Percentiles rank a stretch among this genome's conserved stretches.
Evolutionary conservation across 1,140 invertebrate species (phyloP).

Genomic region (Hylaeus anthracinus): DNA sequence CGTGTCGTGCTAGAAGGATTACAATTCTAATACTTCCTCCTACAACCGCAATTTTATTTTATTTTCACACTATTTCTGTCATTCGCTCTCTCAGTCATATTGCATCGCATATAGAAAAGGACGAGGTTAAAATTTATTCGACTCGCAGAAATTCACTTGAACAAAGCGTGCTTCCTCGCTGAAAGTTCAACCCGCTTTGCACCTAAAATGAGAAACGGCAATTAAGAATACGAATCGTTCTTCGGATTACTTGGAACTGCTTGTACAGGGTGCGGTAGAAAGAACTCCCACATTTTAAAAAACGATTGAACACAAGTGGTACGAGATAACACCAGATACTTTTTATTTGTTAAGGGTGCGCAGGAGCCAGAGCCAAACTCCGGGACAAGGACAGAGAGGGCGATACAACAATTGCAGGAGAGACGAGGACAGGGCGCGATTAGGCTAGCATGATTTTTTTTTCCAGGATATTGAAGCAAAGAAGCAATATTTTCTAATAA

Average conservation of each 20-base stretch:
- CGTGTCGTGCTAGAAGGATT: too few relatives aligned
- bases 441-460: too few relatives aligned
- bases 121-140: neutral
- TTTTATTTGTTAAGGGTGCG: too few relatives aligned
- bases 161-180: neutral
- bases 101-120: neutral
- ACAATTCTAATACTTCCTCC: neutral
- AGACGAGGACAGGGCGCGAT: too few relatives aligned
- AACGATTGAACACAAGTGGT: too few relatives aligned
- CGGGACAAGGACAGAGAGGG: too few relatives aligned
- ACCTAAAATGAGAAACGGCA: neutral
- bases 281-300: neutral
- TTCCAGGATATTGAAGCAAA: too few relatives aligned
- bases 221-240: neutral
- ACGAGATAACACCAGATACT: too few relatives aligned
- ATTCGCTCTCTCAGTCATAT: neutral
- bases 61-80: neutral
- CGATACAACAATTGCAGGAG: too few relatives aligned
- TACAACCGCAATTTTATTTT: slow-evolving; percentile 2
- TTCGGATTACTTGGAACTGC: neutral
- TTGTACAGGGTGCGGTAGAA: neutral
- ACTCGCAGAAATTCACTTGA: neutral
- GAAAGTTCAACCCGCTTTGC: neutral
- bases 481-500: too few relatives aligned
- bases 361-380: too few relatives aligned